Conservation (phyloP, 2,797 vertebrate species). For the Phalloptychus januarius region DNA sequence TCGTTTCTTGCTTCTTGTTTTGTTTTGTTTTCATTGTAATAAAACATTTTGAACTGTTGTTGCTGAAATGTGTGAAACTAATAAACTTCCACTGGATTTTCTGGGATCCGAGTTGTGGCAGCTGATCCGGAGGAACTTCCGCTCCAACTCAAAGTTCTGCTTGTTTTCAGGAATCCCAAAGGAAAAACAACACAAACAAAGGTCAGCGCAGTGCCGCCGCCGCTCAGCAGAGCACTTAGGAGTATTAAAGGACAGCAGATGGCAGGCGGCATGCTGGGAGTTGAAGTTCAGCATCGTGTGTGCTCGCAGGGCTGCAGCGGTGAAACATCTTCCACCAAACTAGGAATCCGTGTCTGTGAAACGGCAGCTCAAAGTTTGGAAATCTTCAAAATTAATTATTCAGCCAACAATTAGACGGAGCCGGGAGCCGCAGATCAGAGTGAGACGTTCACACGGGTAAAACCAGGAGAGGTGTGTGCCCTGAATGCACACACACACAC, state of each 20-base stretch:
- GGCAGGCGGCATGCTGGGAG: conserved; percentile 51
- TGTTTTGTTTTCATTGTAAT: no score
- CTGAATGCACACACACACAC: conserved; percentile 26
- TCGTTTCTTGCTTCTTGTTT: no score
- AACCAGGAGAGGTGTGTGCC: conserved; percentile 25
- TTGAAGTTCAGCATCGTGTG: conserved; percentile 49
- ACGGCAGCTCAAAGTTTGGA: conserved; percentile 8
- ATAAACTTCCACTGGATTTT: no score
- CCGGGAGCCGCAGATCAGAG: conserved; percentile 52
- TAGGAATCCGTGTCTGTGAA: neutral
- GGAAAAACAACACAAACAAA: conserved; percentile 10
- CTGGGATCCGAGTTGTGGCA: no score
- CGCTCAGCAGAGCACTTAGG: conserved; percentile 5
- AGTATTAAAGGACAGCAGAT: conserved; percentile 32
- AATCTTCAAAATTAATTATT: conserved; percentile 41
- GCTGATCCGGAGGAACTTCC: no score
- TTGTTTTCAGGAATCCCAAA: neutral
- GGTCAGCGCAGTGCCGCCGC: conserved; percentile 18
- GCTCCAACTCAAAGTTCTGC: neutral
- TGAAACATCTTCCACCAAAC: neutral
- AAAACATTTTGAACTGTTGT: no score
- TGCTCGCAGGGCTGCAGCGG: conserved; percentile 22
- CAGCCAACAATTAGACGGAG: conserved; percentile 49
- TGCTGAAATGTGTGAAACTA: no score
- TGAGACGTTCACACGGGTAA: conserved; percentile 26